These are phyloP conservation scores for Crotalus adamanteus DNA, from an alignment of 2,797 vertebrate genomes.

Conservation along the genomic window DNA sequence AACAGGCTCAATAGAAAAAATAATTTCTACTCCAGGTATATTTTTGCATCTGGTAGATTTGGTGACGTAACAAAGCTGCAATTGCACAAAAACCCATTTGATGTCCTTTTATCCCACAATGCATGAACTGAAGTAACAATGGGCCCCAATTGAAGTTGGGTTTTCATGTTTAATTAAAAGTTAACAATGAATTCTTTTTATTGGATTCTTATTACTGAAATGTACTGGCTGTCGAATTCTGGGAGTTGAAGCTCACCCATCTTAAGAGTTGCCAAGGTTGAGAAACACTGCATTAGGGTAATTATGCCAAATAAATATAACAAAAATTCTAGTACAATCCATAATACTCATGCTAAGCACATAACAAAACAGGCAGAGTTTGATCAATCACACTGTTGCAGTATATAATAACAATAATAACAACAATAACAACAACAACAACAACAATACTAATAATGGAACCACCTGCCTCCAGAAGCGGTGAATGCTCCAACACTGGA, in stretches of 20 bases:
- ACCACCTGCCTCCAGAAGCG: too few species aligned
- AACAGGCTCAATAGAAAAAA: not conserved
- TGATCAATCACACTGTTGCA: not conserved
- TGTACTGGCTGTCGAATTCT: not conserved
- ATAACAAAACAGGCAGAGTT: not conserved
- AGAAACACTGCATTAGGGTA: not conserved
- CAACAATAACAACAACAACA: too few species aligned
- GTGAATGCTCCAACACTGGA: too few species aligned
- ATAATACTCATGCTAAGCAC: not conserved
- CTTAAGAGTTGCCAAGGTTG: not conserved
- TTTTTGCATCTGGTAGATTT: not conserved
- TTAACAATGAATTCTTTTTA: not conserved
- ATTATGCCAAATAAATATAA: not conserved
- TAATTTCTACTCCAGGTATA: not conserved
- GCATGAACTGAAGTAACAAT: not conserved
- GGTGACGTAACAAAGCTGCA: not conserved
- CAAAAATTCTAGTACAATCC: not conserved
- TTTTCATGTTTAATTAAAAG: not conserved
- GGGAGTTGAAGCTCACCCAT: not conserved
- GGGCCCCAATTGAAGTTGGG: not conserved
- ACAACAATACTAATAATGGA: too few species aligned
- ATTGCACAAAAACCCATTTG: not conserved
- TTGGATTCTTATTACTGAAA: not conserved
- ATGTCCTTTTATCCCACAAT: not conserved
- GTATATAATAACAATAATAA: not conserved